Conservation (phyloP, 2,888 invertebrate species). For the Apamea epomidion region DNA sequence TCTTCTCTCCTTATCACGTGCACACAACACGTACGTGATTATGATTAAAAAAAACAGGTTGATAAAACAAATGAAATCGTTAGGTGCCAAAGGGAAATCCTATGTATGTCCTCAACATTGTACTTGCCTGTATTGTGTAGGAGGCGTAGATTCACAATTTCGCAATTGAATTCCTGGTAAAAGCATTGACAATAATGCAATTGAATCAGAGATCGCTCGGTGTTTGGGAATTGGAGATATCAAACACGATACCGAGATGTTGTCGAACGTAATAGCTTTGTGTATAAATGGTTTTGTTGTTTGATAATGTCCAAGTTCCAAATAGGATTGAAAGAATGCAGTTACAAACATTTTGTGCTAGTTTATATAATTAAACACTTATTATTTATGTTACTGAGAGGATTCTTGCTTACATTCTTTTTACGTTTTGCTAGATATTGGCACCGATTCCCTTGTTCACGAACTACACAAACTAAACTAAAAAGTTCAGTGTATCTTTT, state of each 20-base stretch:
- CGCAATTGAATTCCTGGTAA: conserved; percentile 45
- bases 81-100: background rate
- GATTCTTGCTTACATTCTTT: background rate
- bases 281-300: conserved; percentile 1
- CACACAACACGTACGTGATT: background rate
- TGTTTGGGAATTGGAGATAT: conserved; percentile 26
- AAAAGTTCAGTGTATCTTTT: too few species aligned
- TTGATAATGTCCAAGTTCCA: background rate
- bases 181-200: conserved; percentile 56
- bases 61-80: background rate
- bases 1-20: background rate
- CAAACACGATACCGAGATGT: conserved; percentile 17
- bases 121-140: background rate
- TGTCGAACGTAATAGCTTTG: conserved; percentile 21
- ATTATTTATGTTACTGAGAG: background rate
- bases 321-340: conserved; percentile 3
- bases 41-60: too few species aligned
- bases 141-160: conserved; percentile 8
- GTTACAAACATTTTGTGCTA: background rate
- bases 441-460: too few species aligned
- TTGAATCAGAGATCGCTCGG: conserved; percentile 31
- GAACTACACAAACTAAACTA: too few species aligned
- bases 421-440: background rate
- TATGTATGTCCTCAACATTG: background rate
- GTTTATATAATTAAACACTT: too few species aligned